Evolutionary conservation across 2,888 invertebrate species (phyloP), one percentile per base, ranked within the genome.

Genomic region (Panopea generosa): DNA sequence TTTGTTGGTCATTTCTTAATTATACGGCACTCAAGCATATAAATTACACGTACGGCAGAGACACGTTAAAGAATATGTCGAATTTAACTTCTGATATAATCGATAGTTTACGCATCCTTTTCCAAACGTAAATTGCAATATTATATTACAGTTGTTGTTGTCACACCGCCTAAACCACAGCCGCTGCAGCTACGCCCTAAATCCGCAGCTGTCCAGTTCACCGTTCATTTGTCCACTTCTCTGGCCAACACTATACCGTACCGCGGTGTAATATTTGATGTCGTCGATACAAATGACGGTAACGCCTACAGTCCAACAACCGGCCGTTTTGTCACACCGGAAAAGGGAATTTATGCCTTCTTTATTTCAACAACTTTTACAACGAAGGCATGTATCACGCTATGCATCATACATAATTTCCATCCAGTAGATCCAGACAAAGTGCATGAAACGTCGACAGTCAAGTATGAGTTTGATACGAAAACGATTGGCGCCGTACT

Each of bases 391-490:
- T n/a, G 26, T n/a, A 16, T 47, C 7, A 29, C 55, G 1, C 9
- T 62, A 14, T 62, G 61, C 29, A 47, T 70, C 29, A 70, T 62
- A 18, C 62, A 62, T 22, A 70, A 62, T 18, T 62, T 62, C 20
- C 56, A 62, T 38, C 69, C 62, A 1, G 55, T 70, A 9, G 49
- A 56, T 9, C 20, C 55, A 27, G 16, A 61, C 0, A 70, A 62
- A 40, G 52, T 70, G 3, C 43, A 61, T n/a, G 38, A 45, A 50
- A 29, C 26, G 4, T 38, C 27, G n/a, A 16, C 53, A 16, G 0
- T n/a, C 1, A 26, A 47, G 7, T 47, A 56, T 16, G 56, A 61
- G 2, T 56, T 70, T 26, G 11, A 56, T n/a, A 62, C 62, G 27
- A 61, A 55, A 27, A 70, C 62, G 4, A 45, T 33, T 14, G 69